A percentile compares a stretch with the other conserved stretches of the same genome.
Conservation (phyloP, 2,888 invertebrate genomes). For the Mycalesis mineus region DNA sequence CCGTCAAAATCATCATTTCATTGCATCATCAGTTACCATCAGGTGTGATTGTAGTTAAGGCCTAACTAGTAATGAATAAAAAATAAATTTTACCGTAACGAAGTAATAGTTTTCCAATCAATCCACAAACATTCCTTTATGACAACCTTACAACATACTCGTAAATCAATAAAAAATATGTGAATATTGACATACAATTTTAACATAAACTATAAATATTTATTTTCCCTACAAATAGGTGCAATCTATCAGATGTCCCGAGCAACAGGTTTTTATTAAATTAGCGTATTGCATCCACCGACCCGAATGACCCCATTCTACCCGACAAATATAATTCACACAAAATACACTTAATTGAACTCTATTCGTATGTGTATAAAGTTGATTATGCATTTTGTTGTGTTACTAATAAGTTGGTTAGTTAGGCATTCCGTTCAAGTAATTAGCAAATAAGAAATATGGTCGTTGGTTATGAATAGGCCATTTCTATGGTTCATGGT, state of each 20-base stretch:
- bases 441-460: conserved; percentile 25
- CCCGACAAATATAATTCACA: not conserved
- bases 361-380: not conserved
- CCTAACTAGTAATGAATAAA: too few species aligned
- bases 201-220: not conserved
- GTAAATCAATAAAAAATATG: not conserved
- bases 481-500: not conserved
- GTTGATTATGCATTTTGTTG: not conserved
- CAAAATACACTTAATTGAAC: not conserved
- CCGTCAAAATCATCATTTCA: too few species aligned
- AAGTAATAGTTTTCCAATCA: too few species aligned
- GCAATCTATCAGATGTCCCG: conserved; percentile 5
- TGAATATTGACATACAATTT: not conserved
- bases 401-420: not conserved
- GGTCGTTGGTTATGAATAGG: conserved; percentile 4
- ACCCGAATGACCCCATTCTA: conserved; percentile 28
- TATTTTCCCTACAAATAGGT: not conserved
- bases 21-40: too few species aligned
- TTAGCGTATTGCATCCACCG: conserved; percentile 31
- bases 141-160: not conserved
- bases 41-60: too few species aligned
- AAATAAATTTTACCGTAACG: too few species aligned
- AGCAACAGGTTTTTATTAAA: conserved; percentile 30
- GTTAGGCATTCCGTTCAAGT: conserved; percentile 12
- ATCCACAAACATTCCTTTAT: too few species aligned